These are phyloP conservation scores for Trinectes maculatus DNA, from an alignment of 2,113 vertebrate species.

Conservation along the genomic window DNA sequence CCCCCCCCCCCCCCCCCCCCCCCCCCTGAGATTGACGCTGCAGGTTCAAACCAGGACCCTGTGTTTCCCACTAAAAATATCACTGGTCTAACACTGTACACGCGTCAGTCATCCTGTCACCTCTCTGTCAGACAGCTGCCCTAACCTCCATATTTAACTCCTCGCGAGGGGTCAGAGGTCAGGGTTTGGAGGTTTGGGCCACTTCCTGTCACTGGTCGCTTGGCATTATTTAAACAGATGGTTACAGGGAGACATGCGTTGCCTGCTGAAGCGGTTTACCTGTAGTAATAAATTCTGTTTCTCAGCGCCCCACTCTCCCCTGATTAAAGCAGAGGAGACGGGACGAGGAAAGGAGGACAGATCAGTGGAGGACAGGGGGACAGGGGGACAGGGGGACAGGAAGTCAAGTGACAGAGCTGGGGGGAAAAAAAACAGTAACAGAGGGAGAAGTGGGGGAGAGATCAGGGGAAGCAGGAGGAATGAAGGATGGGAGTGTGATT, in stretches of 20 bases:
- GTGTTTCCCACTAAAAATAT: slow-evolving; percentile 22
- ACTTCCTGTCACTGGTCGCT: slow-evolving; percentile 18
- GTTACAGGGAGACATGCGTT: neutral
- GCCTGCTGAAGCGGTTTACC: neutral
- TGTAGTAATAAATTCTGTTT: neutral
- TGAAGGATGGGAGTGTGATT: slow-evolving; percentile 60
- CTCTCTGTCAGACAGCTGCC: slow-evolving; percentile 5
- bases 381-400: neutral
- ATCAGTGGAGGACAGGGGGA: neutral
- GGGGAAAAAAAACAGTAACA: slow-evolving; percentile 2
- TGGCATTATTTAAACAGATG: neutral
- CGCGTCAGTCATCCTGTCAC: neutral
- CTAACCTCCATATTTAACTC: slow-evolving; percentile 14
- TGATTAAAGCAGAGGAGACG: slow-evolving; percentile 3
- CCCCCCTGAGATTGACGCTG: neutral
- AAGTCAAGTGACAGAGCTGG: neutral
- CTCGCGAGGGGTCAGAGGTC: neutral
- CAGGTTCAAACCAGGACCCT: neutral
- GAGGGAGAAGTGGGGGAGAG: neutral
- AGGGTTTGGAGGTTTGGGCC: neutral
- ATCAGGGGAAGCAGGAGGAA: slow-evolving; percentile 17
- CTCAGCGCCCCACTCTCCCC: neutral
- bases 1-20: neutral
- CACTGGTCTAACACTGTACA: neutral
- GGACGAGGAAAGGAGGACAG: neutral